These are phyloP conservation scores for Magallana ariakensis DNA, from an alignment of 1,140 invertebrate genomes.

Conservation along the genomic window DNA sequence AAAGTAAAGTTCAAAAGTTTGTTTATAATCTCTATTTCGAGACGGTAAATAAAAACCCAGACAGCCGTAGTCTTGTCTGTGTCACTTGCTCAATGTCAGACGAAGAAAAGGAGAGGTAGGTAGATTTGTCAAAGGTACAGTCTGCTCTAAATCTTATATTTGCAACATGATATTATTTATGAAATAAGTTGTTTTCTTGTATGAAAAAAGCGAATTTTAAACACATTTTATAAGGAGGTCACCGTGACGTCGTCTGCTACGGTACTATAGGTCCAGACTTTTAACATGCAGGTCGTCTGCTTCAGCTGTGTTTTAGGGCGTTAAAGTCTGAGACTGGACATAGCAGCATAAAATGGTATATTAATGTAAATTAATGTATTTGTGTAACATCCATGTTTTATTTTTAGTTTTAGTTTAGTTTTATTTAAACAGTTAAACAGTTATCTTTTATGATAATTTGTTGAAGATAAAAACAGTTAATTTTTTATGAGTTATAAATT, in stretches of 20 bases:
- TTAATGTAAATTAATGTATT: not conserved
- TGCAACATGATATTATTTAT: too few species aligned
- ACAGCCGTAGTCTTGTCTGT: slow-evolving; percentile 6
- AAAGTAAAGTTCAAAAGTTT: slow-evolving; percentile 31
- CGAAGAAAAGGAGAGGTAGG: not conserved
- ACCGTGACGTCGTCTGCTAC: slow-evolving; percentile 8
- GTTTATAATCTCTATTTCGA: slow-evolving; percentile 21
- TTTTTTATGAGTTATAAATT: too few species aligned
- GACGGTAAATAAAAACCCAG: slow-evolving; percentile 26
- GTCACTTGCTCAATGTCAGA: slow-evolving; percentile 31
- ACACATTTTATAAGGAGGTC: not conserved
- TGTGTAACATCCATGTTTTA: too few species aligned
- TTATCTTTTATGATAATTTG: too few species aligned
- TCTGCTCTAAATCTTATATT: not conserved
- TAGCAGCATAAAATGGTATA: not conserved
- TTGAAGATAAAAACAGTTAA: too few species aligned
- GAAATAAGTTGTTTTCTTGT: too few species aligned
- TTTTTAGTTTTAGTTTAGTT: too few species aligned
- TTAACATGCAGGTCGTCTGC: not conserved
- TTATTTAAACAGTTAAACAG: too few species aligned
- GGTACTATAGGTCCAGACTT: not conserved
- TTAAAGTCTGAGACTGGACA: not conserved
- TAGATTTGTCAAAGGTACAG: not conserved
- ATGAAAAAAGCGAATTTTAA: not conserved
- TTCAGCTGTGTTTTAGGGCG: not conserved